phyloP scores from a whole-genome alignment of 2,797 vertebrate genomes.

The Dryobates pubescens region DNA sequence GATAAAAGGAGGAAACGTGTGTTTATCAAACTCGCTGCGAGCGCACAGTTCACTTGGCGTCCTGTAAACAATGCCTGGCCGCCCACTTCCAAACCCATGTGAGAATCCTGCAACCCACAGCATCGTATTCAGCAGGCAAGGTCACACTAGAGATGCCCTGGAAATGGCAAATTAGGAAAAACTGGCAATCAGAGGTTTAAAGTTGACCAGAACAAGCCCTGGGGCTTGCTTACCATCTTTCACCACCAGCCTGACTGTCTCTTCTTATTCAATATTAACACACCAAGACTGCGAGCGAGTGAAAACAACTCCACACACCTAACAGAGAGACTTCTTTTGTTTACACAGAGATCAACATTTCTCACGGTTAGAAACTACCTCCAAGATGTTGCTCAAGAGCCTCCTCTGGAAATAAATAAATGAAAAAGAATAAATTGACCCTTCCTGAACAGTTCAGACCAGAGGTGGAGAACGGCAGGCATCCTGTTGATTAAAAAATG shows the following conservation, averaged over 20 bases:
- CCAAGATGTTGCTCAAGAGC: slow-evolving; percentile 44
- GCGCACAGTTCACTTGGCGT: slow-evolving; percentile 82
- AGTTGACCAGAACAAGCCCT: slow-evolving; percentile 81
- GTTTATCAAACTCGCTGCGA: slow-evolving; percentile 88
- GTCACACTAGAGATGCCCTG: slow-evolving; percentile 85
- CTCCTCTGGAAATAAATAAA: background rate
- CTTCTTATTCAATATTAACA: slow-evolving; percentile 78
- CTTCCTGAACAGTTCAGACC: slow-evolving; percentile 28
- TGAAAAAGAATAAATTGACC: background rate
- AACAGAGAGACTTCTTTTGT: slow-evolving; percentile 70
- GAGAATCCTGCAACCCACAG: slow-evolving; percentile 81
- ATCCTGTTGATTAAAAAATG: slow-evolving; percentile 63
- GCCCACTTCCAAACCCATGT: slow-evolving; percentile 81
- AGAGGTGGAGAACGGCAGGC: slow-evolving; percentile 6
- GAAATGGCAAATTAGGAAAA: slow-evolving; percentile 91
- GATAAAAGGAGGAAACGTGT: slow-evolving; percentile 91
- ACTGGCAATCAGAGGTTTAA: slow-evolving; percentile 85
- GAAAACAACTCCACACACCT: slow-evolving; percentile 79
- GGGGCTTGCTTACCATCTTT: slow-evolving; percentile 82
- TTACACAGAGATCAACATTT: slow-evolving; percentile 80
- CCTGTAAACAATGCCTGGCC: slow-evolving; percentile 85
- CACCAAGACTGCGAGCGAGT: slow-evolving; percentile 69
- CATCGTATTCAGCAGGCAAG: slow-evolving; percentile 81
- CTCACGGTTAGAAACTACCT: slow-evolving; percentile 71
- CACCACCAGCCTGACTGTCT: slow-evolving; percentile 79